Evolutionary conservation across 1,140 invertebrate species (phyloP).

Genomic region (Ostrea edulis): DNA sequence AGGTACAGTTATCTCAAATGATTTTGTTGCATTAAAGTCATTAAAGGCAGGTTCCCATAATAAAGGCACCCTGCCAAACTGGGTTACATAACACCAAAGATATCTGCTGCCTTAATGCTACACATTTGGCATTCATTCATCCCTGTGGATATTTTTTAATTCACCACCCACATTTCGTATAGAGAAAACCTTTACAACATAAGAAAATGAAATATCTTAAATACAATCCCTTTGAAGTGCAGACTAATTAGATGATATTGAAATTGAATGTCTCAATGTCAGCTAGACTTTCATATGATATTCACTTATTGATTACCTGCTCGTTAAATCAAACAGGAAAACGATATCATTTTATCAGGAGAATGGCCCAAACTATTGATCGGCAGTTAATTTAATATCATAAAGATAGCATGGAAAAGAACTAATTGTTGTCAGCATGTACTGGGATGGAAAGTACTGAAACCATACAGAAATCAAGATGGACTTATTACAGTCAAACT

Average conservation of each 20-base stretch:
- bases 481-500: too few species aligned
- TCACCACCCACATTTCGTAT: too few species aligned
- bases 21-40: slow-evolving; percentile 13
- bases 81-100: slow-evolving; percentile 21
- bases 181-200: too few species aligned
- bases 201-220: not conserved
- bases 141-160: not conserved
- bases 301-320: slow-evolving; percentile 24
- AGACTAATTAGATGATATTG: not conserved
- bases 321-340: not conserved
- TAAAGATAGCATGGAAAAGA: not conserved
- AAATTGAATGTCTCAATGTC: not conserved
- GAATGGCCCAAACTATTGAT: slow-evolving; percentile 14
- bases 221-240: not conserved
- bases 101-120: not conserved
- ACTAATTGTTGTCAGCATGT: not conserved
- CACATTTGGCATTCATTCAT: not conserved
- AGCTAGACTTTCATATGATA: not conserved
- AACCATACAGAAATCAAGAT: too few species aligned
- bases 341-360: slow-evolving; percentile 1
- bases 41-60: not conserved
- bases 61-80: slow-evolving; percentile 13
- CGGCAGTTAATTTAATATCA: not conserved
- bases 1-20: not conserved
- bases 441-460: not conserved